A percentile compares a stretch with the other conserved stretches of the same genome.
These are phyloP conservation scores for Azemiops feae DNA, from an alignment of 2,113 vertebrate genomes.

Conservation along the genomic window DNA sequence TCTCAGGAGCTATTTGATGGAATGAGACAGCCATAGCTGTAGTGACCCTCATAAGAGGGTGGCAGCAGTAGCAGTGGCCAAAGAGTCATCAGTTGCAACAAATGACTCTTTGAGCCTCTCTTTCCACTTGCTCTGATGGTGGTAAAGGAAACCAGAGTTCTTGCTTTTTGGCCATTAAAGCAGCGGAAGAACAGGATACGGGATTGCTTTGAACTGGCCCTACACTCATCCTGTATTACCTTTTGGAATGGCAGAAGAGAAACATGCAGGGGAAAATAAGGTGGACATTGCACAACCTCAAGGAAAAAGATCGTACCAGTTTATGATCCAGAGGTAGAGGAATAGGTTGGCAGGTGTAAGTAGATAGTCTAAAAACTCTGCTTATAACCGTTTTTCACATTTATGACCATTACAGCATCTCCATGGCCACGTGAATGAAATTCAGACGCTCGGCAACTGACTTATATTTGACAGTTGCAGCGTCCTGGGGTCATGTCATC, in stretches of 20 bases:
- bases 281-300: neutral
- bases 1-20: neutral
- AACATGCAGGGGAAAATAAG: neutral
- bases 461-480: too few species aligned
- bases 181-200: neutral
- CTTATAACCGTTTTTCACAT: neutral
- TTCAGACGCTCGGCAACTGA: too few species aligned
- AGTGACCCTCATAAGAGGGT: neutral
- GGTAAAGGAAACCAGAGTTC: neutral
- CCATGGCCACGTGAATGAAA: too few species aligned
- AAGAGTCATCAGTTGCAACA: neutral
- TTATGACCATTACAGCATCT: neutral
- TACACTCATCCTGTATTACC: neutral
- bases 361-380: neutral
- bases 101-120: neutral
- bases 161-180: neutral
- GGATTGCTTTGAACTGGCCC: neutral
- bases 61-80: neutral
- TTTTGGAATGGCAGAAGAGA: neutral
- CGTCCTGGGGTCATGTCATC: too few species aligned
- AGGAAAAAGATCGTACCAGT: neutral
- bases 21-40: neutral
- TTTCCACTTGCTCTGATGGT: neutral
- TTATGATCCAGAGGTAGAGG: neutral
- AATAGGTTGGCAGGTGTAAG: neutral